Conservation (phyloP, 2,113 vertebrate genomes). For the Oxygymnocypris stewartii region DNA sequence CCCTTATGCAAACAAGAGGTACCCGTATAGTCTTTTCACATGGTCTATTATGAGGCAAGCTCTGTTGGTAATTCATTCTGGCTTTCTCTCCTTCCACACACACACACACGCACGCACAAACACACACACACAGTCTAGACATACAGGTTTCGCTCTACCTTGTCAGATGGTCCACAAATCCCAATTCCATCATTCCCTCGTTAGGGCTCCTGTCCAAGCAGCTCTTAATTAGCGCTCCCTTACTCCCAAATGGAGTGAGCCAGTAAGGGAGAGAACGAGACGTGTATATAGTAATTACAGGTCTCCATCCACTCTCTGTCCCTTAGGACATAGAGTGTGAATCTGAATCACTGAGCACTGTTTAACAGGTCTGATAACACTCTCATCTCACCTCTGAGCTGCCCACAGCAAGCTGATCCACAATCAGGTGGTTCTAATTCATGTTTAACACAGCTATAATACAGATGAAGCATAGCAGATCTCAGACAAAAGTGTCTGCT, state of each 20-base stretch:
- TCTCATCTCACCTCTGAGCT: slow-evolving; percentile 4
- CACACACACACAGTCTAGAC: slow-evolving; percentile 32
- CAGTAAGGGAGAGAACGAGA: slow-evolving; percentile 41
- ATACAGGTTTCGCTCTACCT: slow-evolving; percentile 47
- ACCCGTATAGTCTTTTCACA: slow-evolving; percentile 29
- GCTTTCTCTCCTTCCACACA: slow-evolving; percentile 24
- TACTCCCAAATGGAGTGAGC: slow-evolving; percentile 61
- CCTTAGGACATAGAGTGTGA: slow-evolving; percentile 42
- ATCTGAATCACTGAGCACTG: slow-evolving; percentile 37
- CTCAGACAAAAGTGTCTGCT: not conserved
- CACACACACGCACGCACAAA: slow-evolving; percentile 29
- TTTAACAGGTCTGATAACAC: slow-evolving; percentile 39
- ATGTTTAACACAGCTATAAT: slow-evolving; percentile 3
- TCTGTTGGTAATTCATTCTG: slow-evolving; percentile 46
- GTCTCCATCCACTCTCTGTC: slow-evolving; percentile 47
- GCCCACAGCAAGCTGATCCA: slow-evolving; percentile 19
- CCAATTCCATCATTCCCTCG: slow-evolving; percentile 79
- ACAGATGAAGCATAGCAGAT: not conserved
- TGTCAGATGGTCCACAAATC: slow-evolving; percentile 65
- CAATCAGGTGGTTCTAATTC: not conserved
- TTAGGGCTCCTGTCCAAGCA: slow-evolving; percentile 75
- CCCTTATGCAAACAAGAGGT: slow-evolving; percentile 31
- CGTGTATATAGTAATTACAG: slow-evolving; percentile 54
- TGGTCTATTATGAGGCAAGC: slow-evolving; percentile 12
- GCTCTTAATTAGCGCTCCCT: slow-evolving; percentile 70